phyloP scores from a whole-genome alignment of 2,888 invertebrate species.

The Hartigia nigra region DNA sequence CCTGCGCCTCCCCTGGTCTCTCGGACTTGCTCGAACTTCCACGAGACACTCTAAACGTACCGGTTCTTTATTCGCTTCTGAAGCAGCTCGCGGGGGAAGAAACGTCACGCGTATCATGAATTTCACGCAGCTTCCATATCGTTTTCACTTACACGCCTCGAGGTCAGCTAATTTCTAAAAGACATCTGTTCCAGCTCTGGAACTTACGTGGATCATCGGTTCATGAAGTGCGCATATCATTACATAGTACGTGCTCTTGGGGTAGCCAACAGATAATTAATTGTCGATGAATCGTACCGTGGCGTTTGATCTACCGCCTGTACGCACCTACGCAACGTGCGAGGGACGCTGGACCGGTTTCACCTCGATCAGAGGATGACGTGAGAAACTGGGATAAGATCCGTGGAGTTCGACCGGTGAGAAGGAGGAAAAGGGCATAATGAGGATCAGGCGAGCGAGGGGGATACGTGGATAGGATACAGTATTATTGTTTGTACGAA shows the following conservation, averaged over 20 bases:
- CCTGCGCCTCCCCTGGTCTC: neutral
- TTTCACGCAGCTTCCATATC: neutral
- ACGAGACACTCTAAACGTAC: neutral
- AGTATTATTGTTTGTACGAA: neutral
- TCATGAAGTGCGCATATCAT: neutral
- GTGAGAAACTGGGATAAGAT: constrained; percentile 51
- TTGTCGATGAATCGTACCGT: constrained; percentile 1
- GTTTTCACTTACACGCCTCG: neutral
- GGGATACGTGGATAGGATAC: neutral
- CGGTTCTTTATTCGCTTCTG: neutral
- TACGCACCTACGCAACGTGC: neutral
- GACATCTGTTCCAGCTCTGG: no score
- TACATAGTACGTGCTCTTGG: neutral
- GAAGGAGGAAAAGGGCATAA: constrained; percentile 4
- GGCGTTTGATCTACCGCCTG: constrained; percentile 4
- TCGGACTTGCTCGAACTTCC: no score
- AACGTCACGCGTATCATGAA: neutral
- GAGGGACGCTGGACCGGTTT: constrained; percentile 38
- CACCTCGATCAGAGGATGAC: constrained; percentile 50
- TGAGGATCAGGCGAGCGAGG: neutral
- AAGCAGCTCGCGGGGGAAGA: neutral
- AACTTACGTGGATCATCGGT: neutral
- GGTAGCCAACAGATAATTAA: neutral
- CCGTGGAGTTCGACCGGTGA: constrained; percentile 20
- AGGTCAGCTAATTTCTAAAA: neutral